phyloP scores from a whole-genome alignment of 2,113 vertebrate species.

The Struthidea cinerea region DNA sequence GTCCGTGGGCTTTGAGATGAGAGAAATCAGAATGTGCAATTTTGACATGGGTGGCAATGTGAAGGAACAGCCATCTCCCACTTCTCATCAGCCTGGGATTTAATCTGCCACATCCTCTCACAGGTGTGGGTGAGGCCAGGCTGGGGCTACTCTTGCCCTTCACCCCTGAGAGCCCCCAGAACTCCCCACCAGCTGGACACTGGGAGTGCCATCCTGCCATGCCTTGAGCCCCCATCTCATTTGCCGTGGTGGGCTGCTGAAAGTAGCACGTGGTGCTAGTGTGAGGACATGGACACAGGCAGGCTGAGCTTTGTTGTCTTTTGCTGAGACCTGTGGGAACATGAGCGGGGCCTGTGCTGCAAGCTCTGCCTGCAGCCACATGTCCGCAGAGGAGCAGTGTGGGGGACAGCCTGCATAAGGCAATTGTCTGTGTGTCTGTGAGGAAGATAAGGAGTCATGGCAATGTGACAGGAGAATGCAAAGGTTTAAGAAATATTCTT shows the following conservation, averaged over 20 bases:
- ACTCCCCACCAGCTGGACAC: not conserved
- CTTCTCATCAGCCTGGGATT: not conserved
- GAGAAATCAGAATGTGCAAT: not conserved
- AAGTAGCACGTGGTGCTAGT: not conserved
- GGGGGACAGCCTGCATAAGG: not conserved
- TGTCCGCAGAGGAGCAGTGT: rapidly evolving
- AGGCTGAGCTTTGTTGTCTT: not conserved
- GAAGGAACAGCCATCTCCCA: not conserved
- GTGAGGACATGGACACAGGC: not conserved
- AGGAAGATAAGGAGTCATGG: not conserved
- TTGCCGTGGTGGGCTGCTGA: not conserved
- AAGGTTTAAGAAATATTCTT: slow-evolving; percentile 38
- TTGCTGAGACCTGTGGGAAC: not conserved
- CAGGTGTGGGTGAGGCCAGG: not conserved
- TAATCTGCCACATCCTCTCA: not conserved
- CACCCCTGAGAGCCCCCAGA: not conserved
- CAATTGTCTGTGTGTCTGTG: not conserved
- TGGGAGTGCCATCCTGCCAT: not conserved
- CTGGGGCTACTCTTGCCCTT: not conserved
- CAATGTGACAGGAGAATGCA: slow-evolving; percentile 31
- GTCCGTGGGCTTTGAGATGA: not conserved
- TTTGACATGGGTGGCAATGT: not conserved
- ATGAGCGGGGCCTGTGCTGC: rapidly evolving
- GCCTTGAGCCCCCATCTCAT: not conserved
- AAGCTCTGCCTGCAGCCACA: not conserved